Evolutionary conservation across 2,888 invertebrate species (phyloP).

Genomic region (Anthophora plumipes): DNA sequence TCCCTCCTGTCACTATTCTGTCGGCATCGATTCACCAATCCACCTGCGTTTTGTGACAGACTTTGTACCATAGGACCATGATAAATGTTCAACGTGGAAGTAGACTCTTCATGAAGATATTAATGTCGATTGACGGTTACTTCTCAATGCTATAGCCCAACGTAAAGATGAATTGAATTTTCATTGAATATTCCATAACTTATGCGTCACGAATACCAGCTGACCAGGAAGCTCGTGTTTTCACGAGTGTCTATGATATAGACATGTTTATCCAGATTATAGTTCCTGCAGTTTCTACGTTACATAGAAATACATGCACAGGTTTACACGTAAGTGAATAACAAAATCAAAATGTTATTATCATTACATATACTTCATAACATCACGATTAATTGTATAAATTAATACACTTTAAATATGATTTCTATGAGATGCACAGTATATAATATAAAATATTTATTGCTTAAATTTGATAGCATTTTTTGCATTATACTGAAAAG

Average conservation of each 20-base stretch:
- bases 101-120: slow-evolving; percentile 57
- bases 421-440: too few relatives aligned
- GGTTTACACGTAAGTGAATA: not conserved
- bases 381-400: too few relatives aligned
- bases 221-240: not conserved
- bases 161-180: slow-evolving; percentile 51
- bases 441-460: too few relatives aligned
- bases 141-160: slow-evolving; percentile 30
- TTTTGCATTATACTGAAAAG: too few relatives aligned
- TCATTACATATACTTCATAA: too few relatives aligned
- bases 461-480: too few relatives aligned
- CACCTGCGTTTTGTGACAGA: slow-evolving; percentile 60
- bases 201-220: slow-evolving; percentile 3
- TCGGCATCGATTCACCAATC: slow-evolving; percentile 49
- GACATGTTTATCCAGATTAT: not conserved
- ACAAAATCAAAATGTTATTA: too few relatives aligned
- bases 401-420: too few relatives aligned
- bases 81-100: slow-evolving; percentile 53
- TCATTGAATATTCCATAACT: slow-evolving; percentile 43
- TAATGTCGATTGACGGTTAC: slow-evolving; percentile 56
- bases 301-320: not conserved
- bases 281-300: not conserved
- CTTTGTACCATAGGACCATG: slow-evolving; percentile 46
- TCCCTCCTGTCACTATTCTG: slow-evolving; percentile 50
- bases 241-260: not conserved